These are phyloP conservation scores for Xiphophorus hellerii DNA, from an alignment of 2,113 vertebrate genomes.

Conservation along the genomic window DNA sequence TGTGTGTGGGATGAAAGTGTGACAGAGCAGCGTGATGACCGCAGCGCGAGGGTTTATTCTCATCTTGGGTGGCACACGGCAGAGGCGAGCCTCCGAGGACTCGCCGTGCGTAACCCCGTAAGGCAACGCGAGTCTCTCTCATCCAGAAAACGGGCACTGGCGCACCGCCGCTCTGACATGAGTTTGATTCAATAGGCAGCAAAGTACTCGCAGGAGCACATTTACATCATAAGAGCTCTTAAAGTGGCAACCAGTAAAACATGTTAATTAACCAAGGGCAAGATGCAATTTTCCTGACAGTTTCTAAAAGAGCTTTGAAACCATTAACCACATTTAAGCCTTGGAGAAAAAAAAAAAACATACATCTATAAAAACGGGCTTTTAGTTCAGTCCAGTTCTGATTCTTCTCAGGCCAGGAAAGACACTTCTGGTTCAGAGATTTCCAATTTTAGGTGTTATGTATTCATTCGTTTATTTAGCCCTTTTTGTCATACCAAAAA, in stretches of 20 bases:
- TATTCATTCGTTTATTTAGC: too few species aligned
- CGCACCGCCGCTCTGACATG: neutral
- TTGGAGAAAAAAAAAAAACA: too few species aligned
- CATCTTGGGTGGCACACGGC: conserved; percentile 20
- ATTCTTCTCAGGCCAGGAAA: too few species aligned
- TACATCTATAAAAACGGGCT: conserved; percentile 8
- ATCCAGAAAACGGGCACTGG: neutral
- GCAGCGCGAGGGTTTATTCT: conserved; percentile 37
- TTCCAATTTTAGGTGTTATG: too few species aligned
- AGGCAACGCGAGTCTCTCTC: conserved; percentile 7
- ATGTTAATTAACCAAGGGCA: neutral
- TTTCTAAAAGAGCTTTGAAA: conserved; percentile 11
- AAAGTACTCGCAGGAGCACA: neutral
- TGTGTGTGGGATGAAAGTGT: conserved; percentile 61
- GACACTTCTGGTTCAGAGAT: too few species aligned
- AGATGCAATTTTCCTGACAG: neutral
- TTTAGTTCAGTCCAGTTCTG: too few species aligned
- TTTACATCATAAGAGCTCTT: neutral
- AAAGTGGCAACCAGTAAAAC: neutral
- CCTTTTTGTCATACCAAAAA: too few species aligned
- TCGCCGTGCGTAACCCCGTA: too few species aligned
- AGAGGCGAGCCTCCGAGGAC: conserved; percentile 28
- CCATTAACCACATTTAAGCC: conserved; percentile 6
- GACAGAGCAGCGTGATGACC: conserved; percentile 58
- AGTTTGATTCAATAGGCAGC: neutral